Percentiles rank a stretch among this genome's conserved stretches.
These are phyloP conservation scores for Xiphophorus couchianus DNA, from an alignment of 2,113 vertebrate genomes.

Conservation along the genomic window DNA sequence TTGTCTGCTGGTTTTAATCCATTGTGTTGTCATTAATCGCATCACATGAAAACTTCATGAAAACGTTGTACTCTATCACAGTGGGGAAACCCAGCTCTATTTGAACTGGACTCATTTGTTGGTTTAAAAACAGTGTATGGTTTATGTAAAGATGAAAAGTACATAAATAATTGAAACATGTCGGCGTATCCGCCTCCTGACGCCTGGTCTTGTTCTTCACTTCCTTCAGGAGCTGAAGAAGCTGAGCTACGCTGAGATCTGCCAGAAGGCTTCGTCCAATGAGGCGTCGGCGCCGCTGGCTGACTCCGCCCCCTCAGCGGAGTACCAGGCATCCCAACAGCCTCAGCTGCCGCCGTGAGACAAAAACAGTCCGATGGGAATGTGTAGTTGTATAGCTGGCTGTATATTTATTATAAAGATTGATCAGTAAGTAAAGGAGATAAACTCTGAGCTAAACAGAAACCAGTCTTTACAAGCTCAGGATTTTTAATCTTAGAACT, in stretches of 20 bases:
- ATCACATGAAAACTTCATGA: not conserved
- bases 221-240: slow-evolving; percentile 85
- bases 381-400: not conserved
- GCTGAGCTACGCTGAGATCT: slow-evolving; percentile 90
- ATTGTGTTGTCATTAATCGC: not conserved
- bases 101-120: not conserved
- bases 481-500: not conserved
- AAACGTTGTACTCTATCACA: not conserved
- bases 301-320: slow-evolving; percentile 78
- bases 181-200: not conserved
- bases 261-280: slow-evolving; percentile 84
- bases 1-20: too few species aligned
- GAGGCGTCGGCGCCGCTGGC: slow-evolving; percentile 64
- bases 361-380: not conserved
- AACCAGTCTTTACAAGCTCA: too few species aligned
- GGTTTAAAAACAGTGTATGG: too few species aligned
- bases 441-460: too few species aligned
- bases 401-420: too few species aligned
- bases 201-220: slow-evolving; percentile 23
- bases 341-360: not conserved
- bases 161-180: too few species aligned
- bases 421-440: too few species aligned
- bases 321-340: not conserved
- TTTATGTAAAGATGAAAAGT: too few species aligned
- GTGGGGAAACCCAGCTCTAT: not conserved